Percentiles rank a stretch among this genome's conserved stretches.
phyloP scores from a whole-genome alignment of 2,797 vertebrate species.

The Megaceryle alcyon region DNA sequence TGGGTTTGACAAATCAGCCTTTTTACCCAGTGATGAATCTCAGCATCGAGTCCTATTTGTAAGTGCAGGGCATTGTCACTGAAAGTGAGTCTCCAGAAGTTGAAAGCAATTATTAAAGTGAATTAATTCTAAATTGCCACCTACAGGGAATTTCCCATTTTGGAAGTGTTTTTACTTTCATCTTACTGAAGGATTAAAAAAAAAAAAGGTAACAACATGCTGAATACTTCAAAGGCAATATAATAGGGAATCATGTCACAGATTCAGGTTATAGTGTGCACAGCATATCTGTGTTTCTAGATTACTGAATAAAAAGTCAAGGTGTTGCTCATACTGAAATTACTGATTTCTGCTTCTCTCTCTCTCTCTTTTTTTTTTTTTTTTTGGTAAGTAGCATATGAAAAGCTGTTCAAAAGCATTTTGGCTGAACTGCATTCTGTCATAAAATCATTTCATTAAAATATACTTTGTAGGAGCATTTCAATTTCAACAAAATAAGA shows the following conservation, averaged over 20 bases:
- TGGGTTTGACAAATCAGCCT: neutral
- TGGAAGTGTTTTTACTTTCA: neutral
- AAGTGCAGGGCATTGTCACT: neutral
- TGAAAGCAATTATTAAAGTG: neutral
- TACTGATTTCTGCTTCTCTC: neutral
- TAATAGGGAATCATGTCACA: neutral
- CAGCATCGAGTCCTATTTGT: neutral
- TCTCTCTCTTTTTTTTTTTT: neutral
- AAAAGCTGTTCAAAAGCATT: neutral
- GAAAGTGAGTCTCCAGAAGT: neutral
- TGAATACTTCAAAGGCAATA: neutral
- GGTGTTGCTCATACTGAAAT: neutral
- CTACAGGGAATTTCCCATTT: neutral
- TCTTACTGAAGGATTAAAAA: neutral
- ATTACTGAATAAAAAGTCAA: neutral
- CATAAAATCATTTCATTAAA: neutral
- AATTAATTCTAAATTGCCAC: neutral
- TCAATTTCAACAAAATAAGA: neutral
- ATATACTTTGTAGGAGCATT: neutral
- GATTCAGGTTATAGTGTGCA: neutral
- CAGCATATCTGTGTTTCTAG: neutral
- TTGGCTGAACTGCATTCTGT: neutral
- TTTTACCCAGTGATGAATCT: fast-evolving
- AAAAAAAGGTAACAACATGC: neutral
- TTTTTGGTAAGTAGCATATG: neutral